These are phyloP conservation scores for Pteropus rufus DNA, from an alignment of 2,797 vertebrate genomes.

Conservation along the genomic window DNA sequence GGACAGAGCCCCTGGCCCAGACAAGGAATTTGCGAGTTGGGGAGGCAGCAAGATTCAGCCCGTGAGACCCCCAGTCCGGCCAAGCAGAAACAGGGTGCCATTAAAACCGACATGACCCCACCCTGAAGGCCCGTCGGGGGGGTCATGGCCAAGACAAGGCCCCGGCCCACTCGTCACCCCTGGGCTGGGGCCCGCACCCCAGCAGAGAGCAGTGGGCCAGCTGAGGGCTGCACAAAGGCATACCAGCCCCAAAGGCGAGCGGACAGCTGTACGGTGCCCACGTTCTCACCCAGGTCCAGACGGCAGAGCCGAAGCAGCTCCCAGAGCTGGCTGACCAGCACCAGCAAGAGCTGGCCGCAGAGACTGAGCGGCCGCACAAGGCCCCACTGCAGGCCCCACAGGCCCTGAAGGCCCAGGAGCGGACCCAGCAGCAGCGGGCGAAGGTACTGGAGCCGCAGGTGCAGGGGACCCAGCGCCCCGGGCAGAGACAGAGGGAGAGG, in stretches of 20 bases:
- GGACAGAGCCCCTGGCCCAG: background rate
- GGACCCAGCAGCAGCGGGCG: conserved; percentile 81
- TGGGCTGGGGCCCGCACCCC: background rate
- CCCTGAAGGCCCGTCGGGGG: background rate
- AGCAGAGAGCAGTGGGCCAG: background rate
- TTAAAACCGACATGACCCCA: background rate
- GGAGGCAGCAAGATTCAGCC: no score
- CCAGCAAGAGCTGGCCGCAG: conserved; percentile 82
- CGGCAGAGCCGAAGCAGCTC: conserved; percentile 83
- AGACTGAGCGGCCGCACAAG: conserved; percentile 78
- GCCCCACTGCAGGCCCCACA: conserved; percentile 78
- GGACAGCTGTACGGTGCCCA: background rate
- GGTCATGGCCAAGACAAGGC: background rate
- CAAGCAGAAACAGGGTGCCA: background rate
- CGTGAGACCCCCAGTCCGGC: background rate
- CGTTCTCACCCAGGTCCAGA: conserved; percentile 79
- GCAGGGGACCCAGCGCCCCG: no score
- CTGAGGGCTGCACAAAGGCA: background rate
- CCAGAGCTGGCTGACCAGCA: conserved; percentile 83
- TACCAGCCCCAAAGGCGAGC: fast-evolving
- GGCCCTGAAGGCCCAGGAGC: conserved; percentile 80
- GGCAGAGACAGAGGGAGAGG: no score
- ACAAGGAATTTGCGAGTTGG: background rate
- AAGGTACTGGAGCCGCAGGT: conserved; percentile 75
- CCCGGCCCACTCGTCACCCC: background rate